These are phyloP conservation scores for Macrotus californicus DNA, from an alignment of 2,113 vertebrate genomes.

Conservation along the genomic window DNA sequence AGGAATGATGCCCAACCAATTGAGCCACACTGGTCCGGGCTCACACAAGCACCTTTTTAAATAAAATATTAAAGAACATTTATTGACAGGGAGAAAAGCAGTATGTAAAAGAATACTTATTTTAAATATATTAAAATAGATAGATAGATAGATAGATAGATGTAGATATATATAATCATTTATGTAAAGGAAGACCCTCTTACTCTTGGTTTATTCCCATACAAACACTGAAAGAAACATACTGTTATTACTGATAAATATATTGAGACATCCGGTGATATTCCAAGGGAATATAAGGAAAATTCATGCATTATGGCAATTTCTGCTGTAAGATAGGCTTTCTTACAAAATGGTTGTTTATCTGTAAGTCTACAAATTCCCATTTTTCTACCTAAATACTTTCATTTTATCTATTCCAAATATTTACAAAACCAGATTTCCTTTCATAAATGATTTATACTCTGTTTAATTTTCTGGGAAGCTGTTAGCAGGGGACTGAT, in stretches of 20 bases:
- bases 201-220: background rate
- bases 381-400: conserved; percentile 22
- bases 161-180: no score
- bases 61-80: background rate
- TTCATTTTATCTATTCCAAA: conserved; percentile 48
- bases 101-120: background rate
- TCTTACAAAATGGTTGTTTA: conserved; percentile 28
- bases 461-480: conserved; percentile 55
- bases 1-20: no score
- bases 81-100: background rate
- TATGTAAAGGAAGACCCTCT: background rate
- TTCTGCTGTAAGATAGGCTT: conserved; percentile 1
- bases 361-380: conserved; percentile 25
- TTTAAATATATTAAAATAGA: no score
- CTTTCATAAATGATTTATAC: conserved; percentile 51
- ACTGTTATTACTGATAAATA: background rate
- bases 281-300: conserved; percentile 18
- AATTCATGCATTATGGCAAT: background rate
- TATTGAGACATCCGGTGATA: background rate
- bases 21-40: no score
- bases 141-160: no score
- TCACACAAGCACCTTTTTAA: background rate
- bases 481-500: conserved; percentile 31
- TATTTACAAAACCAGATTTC: conserved; percentile 57
- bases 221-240: conserved; percentile 24